Conservation (phyloP, 2,888 invertebrate species). For the Brassicogethes aeneus region DNA sequence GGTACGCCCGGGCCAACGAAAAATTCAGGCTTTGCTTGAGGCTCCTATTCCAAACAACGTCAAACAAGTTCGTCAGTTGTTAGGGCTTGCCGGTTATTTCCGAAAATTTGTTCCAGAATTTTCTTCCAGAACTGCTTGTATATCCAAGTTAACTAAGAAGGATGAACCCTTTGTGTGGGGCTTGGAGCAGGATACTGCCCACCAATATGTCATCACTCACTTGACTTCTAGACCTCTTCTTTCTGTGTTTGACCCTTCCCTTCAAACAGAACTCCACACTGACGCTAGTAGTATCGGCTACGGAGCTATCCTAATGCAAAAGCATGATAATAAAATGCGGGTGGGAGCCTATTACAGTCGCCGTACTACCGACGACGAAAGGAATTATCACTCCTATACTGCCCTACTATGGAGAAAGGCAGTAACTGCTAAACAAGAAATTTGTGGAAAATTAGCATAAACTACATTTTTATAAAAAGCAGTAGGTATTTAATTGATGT, state of each 20-base stretch:
- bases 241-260: not conserved
- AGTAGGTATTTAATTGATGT: no score
- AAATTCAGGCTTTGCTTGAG: slow-evolving; percentile 7
- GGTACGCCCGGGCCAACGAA: not conserved
- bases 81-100: no score
- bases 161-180: slow-evolving; percentile 9
- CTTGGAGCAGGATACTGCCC: slow-evolving; percentile 2
- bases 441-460: no score
- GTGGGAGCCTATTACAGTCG: slow-evolving; percentile 24
- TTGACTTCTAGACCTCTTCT: not conserved
- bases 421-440: no score
- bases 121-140: slow-evolving; percentile 15
- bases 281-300: no score
- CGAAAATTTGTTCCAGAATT: slow-evolving; percentile 23
- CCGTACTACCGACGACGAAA: slow-evolving; percentile 20
- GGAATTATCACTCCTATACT: slow-evolving; percentile 24
- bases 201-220: not conserved
- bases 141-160: slow-evolving; percentile 13
- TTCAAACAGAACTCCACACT: not conserved
- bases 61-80: slow-evolving; percentile 19
- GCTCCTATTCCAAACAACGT: slow-evolving; percentile 17
- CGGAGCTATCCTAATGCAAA: not conserved
- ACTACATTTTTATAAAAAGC: no score
- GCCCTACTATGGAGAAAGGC: no score
- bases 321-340: not conserved